A percentile compares a stretch with the other conserved stretches of the same genome.
phyloP scores from a whole-genome alignment of 2,888 invertebrate genomes.

The Pachydiplax longipennis region DNA sequence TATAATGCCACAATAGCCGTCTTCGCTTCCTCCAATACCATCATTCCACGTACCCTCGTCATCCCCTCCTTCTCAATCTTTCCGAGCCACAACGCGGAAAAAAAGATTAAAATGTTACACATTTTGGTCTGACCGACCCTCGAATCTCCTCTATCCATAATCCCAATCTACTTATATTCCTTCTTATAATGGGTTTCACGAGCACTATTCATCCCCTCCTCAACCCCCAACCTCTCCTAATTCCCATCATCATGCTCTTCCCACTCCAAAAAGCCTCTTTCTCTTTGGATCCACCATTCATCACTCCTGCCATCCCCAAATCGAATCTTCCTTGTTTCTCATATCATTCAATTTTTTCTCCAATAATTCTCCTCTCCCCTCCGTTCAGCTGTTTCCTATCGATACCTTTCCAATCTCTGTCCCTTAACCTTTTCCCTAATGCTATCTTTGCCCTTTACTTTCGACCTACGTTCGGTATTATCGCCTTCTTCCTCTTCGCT shows the following conservation, averaged over 20 bases:
- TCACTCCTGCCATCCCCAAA: constrained; percentile 23
- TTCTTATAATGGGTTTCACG: constrained; percentile 16
- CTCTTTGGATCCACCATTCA: not conserved
- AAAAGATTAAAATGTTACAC: not conserved
- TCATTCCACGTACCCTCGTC: not conserved
- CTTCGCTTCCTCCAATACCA: not conserved
- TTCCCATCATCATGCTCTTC: not conserved
- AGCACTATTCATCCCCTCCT: not conserved
- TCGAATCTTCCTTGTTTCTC: constrained; percentile 37
- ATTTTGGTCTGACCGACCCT: not conserved
- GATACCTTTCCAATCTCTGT: too few relatives aligned
- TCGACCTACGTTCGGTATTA: not conserved
- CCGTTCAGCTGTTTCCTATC: not conserved
- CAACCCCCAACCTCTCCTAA: not conserved
- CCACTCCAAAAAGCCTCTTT: not conserved
- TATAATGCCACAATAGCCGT: not conserved
- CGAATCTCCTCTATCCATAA: not conserved
- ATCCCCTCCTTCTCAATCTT: not conserved
- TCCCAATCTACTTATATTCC: not conserved
- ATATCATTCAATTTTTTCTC: constrained; percentile 35
- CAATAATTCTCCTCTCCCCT: not conserved
- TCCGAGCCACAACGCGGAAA: not conserved
- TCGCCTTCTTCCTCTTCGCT: not conserved
- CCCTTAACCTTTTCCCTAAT: not conserved
- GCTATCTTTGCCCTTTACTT: not conserved